Evolutionary conservation across 2,888 invertebrate genomes (phyloP).

Genomic region (Drosophila pegasa): DNA sequence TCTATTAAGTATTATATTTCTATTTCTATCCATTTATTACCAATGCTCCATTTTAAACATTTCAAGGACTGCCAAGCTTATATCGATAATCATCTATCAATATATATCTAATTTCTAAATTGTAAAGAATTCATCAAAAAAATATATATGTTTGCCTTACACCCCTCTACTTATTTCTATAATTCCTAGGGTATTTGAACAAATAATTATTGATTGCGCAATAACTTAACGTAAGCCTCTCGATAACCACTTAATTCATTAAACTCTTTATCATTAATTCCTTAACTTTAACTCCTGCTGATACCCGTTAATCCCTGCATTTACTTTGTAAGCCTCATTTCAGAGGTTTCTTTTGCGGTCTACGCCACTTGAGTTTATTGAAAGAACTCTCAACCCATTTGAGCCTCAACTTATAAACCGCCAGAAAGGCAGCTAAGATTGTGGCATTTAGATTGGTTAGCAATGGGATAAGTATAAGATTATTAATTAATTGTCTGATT

Average conservation of each 20-base stretch:
- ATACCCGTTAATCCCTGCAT: not conserved
- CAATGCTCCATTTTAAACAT: too few species aligned
- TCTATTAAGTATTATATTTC: too few species aligned
- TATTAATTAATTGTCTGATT: not conserved
- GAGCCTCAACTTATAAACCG: not conserved
- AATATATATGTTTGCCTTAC: not conserved
- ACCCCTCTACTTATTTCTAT: not conserved
- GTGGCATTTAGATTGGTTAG: not conserved
- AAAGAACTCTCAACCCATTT: not conserved
- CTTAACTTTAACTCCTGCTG: not conserved
- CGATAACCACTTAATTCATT: not conserved
- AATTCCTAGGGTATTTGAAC: not conserved
- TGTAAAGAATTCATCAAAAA: too few species aligned
- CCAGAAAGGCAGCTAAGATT: not conserved
- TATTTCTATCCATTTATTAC: too few species aligned
- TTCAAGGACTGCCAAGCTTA: too few species aligned
- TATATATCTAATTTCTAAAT: too few species aligned
- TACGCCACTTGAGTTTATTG: not conserved
- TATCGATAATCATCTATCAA: too few species aligned
- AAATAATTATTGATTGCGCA: not conserved
- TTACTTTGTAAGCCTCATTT: constrained; percentile 2
- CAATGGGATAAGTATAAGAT: not conserved
- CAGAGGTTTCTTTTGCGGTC: not conserved
- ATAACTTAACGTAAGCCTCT: not conserved
- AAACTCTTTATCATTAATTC: not conserved